Evolutionary conservation across 2,888 invertebrate species (phyloP).

Genomic region (Druceiella hillmani): DNA sequence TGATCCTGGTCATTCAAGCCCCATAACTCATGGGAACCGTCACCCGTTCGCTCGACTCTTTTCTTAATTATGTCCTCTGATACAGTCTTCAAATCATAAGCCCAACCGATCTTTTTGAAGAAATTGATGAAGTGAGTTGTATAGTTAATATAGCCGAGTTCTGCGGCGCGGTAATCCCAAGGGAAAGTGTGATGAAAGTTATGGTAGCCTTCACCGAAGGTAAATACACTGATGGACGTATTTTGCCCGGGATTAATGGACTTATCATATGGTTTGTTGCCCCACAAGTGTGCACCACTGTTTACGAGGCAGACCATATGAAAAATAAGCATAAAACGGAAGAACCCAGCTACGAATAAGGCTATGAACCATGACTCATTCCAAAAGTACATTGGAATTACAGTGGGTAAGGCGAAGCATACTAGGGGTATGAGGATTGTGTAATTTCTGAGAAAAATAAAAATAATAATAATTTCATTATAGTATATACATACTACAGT

Average conservation of each 20-base stretch:
- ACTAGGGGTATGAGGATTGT: too few species aligned
- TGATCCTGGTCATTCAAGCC: too few species aligned
- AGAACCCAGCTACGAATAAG: slow-evolving; percentile 37
- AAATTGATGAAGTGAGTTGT: slow-evolving; percentile 32
- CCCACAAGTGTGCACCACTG: slow-evolving; percentile 55
- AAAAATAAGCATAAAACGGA: slow-evolving; percentile 53
- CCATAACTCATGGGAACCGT: too few species aligned
- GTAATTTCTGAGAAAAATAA: too few species aligned
- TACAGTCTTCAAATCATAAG: slow-evolving; percentile 32
- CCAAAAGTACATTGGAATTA: slow-evolving; percentile 55
- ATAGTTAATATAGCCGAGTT: slow-evolving; percentile 32
- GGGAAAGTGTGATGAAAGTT: slow-evolving; percentile 35
- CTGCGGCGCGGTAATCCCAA: slow-evolving; percentile 34
- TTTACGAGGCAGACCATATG: slow-evolving; percentile 63
- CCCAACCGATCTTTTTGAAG: slow-evolving; percentile 33
- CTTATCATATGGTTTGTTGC: slow-evolving; percentile 42
- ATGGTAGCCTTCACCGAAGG: slow-evolving; percentile 34
- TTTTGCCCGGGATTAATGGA: slow-evolving; percentile 29
- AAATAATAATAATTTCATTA: too few species aligned
- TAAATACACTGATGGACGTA: slow-evolving; percentile 21
- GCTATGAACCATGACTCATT: slow-evolving; percentile 44
- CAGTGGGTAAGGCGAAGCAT: slow-evolving; percentile 49
- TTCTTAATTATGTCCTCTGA: slow-evolving; percentile 26
- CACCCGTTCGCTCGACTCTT: slow-evolving; percentile 30
- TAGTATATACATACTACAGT: too few species aligned